Evolutionary conservation across 2,888 invertebrate genomes (phyloP).

Genomic region (Rhopalosiphum nymphaeae): DNA sequence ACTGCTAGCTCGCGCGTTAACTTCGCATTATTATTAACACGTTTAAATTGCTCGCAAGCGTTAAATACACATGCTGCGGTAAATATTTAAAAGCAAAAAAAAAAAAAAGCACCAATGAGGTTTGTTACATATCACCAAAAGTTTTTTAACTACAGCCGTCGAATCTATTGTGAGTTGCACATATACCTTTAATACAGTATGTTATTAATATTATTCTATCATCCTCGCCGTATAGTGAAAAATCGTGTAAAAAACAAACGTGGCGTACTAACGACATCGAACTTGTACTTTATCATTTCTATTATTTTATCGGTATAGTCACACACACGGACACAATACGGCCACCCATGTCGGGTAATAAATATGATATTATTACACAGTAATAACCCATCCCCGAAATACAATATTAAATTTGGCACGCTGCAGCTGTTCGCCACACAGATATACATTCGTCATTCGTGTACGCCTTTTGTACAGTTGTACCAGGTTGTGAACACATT

Average conservation of each 20-base stretch:
- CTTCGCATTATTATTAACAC: background rate
- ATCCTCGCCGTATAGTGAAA: background rate
- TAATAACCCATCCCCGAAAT: background rate
- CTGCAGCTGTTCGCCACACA: background rate
- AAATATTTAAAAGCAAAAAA: background rate
- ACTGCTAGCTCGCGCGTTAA: background rate
- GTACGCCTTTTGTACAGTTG: background rate
- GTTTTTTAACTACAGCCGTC: background rate
- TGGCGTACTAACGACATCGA: background rate
- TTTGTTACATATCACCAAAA: background rate
- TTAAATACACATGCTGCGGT: background rate
- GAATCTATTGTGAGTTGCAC: background rate
- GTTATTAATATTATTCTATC: background rate
- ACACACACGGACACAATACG: background rate
- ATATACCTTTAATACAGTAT: background rate
- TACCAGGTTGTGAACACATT: conserved; percentile 8
- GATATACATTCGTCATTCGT: background rate
- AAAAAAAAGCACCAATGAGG: background rate
- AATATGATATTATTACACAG: background rate
- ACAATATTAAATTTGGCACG: conserved; percentile 1
- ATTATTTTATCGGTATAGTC: background rate
- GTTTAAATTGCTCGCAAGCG: background rate
- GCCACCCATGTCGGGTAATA: background rate
- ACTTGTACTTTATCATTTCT: background rate
- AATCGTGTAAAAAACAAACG: background rate